Conservation (phyloP, 2,797 vertebrate genomes). For the Phalloptychus januarius region DNA sequence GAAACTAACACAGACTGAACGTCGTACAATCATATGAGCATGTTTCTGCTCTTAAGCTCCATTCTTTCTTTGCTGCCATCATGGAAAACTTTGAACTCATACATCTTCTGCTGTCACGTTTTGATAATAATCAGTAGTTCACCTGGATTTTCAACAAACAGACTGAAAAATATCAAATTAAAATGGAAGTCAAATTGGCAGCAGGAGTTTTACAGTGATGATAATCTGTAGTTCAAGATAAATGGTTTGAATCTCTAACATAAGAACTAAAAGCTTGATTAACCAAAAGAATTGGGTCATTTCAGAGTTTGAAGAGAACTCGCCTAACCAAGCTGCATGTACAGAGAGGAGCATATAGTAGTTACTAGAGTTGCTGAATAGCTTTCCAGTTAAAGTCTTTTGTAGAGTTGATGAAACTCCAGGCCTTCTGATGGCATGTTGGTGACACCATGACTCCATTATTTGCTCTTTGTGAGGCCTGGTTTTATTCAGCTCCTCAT, state of each 20-base stretch:
- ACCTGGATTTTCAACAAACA: background rate
- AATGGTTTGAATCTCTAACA: background rate
- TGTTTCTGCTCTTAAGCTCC: background rate
- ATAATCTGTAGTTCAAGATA: background rate
- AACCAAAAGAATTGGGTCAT: background rate
- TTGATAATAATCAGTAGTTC: background rate
- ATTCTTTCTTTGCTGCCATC: slow-evolving; percentile 28
- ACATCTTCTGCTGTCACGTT: background rate
- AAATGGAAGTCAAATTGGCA: no score
- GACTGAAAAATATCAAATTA: background rate
- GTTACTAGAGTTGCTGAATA: background rate
- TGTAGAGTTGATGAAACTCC: background rate
- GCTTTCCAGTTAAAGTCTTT: background rate
- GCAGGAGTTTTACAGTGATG: background rate
- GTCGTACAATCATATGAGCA: background rate
- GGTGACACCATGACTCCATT: no score
- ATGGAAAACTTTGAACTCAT: slow-evolving; percentile 7
- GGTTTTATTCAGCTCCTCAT: background rate
- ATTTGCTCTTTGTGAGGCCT: background rate
- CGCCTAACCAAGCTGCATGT: background rate
- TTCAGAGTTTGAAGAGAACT: background rate
- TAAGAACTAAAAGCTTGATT: background rate
- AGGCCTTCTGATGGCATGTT: no score
- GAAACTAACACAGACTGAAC: background rate
- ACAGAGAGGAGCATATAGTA: background rate